Base-by-base conservation (phyloP, 2,113 vertebrate species). In the Nothobranchius furzeri region DNA sequence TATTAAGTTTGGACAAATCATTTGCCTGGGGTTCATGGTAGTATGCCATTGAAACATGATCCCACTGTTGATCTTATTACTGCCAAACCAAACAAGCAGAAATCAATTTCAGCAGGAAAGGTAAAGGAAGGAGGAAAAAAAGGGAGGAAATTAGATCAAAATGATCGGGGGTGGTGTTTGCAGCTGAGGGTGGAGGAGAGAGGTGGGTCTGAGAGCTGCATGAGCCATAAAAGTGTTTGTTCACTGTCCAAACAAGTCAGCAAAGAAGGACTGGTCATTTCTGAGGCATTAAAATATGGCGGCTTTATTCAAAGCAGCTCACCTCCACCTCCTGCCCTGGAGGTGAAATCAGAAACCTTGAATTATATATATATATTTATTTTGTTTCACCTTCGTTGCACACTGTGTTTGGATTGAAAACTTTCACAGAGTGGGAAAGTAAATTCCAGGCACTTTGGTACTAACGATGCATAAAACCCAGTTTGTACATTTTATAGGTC, bases 1-100 rank as follows among this genome's bases (percentile, higher is more conserved):
- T 96, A 96, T 96, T 96, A 96, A 96, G 95, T 94, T 94, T 95
- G 95, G 95, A 96, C 95, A 96, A 97, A 97, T 96, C 93, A 96
- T 98, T 98, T 98, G 95, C 96, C 96, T 95, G 94, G 94, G 96
- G 96, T 98, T 96, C 95, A 94, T 93, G 92, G 93, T 96, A 94
- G 91, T 95, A 93, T 95, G 93, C 94, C 95, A 93, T 93, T 95
- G 95, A 96, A 96, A 97, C 91, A 90, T 93, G 95, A 97, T 96
- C 94, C 93, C 92, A 93, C 93, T 93, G 93, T 93, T 95, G 94
- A 95, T 94, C 93, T 95, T 93, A 91, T 91, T 95, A 95, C 95
- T 93, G 93, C 95, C 94, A 95, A 96, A 93, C 89, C 89, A 96
- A 96, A 96, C 92, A 93, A 90, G 94, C 92, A 93, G 92, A 94